These are phyloP conservation scores for Danio kyathit DNA, from an alignment of 2,797 vertebrate genomes.

Conservation along the genomic window DNA sequence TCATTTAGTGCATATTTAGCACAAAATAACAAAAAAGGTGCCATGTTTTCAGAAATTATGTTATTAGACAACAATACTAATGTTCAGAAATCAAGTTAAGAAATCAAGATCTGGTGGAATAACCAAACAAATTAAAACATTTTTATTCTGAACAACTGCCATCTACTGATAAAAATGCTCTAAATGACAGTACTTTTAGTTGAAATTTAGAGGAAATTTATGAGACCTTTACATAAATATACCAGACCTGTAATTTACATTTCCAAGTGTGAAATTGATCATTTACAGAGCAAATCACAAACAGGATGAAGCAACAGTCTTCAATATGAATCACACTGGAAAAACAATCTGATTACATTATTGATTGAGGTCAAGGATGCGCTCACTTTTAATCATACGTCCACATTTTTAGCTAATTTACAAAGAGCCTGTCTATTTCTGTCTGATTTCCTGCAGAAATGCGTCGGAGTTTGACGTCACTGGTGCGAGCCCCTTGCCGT, in stretches of 20 bases:
- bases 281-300: not conserved
- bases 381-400: conserved; percentile 19
- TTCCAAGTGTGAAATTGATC: not conserved
- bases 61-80: no score
- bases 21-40: no score
- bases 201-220: no score
- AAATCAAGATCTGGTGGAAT: no score
- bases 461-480: conserved; percentile 79
- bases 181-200: no score
- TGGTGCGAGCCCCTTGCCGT: conserved; percentile 66
- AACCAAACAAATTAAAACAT: no score
- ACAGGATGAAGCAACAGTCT: not conserved
- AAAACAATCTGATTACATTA: not conserved
- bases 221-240: not conserved
- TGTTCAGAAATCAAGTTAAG: no score
- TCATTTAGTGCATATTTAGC: no score
- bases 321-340: conserved; percentile 10
- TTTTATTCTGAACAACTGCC: no score
- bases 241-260: not conserved
- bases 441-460: conserved; percentile 71
- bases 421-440: conserved; percentile 75
- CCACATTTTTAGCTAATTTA: conserved; percentile 56
- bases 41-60: no score
- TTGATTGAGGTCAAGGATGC: not conserved
- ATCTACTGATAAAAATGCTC: no score